Base-by-base conservation (phyloP, 2,797 vertebrate genomes). In the Perdix hodgsoniae region DNA sequence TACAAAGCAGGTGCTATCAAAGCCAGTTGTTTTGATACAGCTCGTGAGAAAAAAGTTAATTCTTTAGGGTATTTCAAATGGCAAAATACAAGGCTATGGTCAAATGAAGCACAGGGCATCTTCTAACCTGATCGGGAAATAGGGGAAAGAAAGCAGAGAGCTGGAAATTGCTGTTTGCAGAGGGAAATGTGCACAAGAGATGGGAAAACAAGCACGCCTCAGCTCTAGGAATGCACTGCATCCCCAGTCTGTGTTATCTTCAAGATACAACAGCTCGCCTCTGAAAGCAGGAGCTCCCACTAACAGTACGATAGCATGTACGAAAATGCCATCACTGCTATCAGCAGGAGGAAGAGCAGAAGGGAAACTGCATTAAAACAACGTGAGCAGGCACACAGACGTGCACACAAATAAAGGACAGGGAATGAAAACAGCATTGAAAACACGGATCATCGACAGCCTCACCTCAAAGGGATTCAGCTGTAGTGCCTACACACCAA, bases 21-120 rank as follows among this genome's bases (percentile, higher is more conserved):
- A 70, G n/a, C 31, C 70, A 54, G 5, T 21, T 18, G 50, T 73
- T 60, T 59, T 18, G n/a, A 70, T 56, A 26, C 31, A 76, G 52
- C 64, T 80, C 56, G 21, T 35, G 29, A 91, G 37, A 63, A 52
- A 31, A 14, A 79, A 23, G 45, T 67, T 79, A 52, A 59, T 39
- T 80, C 33, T 26, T 73, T 9, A 60, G 57, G 45, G 64, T 42
- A 5, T 1, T 39, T 27, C 24, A 39, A 13, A 31, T 56, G 27
- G 63, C 22, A 76, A 47, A 88, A 67, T 4, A 59, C 8, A 71
- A 76, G 74, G 52, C 39, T 63, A 18, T 0, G 14, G 60, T 39
- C 56, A 60, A 89, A 76, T 6, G 24, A 90, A 94, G 71, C 67
- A 74, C 75, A 87, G 83, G 78, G 77, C 72, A 66, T 21, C 40